A percentile compares a stretch with the other conserved stretches of the same genome.
phyloP scores from a whole-genome alignment of 2,888 invertebrate genomes.

The Cantharis flavilabris region DNA sequence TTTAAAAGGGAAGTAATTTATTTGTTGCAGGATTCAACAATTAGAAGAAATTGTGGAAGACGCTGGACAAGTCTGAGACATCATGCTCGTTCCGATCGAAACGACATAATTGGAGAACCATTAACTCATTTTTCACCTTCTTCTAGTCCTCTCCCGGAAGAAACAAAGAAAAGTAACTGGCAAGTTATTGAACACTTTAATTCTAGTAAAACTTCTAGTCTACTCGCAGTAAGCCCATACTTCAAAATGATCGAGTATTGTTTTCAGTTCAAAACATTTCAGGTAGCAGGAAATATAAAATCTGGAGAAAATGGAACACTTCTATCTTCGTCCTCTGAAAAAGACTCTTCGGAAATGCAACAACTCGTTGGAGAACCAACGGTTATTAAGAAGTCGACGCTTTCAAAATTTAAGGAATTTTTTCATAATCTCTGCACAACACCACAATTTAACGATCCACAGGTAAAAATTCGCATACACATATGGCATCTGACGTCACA shows the following conservation, averaged over 20 bases:
- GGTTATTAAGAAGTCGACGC: conserved; percentile 37
- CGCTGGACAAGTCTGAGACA: conserved; percentile 61
- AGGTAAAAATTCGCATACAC: conserved; percentile 59
- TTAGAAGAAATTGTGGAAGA: conserved; percentile 50
- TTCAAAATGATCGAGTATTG: background rate
- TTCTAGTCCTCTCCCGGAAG: conserved; percentile 60
- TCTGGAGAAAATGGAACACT: conserved; percentile 49
- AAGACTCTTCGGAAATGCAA: conserved; percentile 50
- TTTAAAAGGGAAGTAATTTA: background rate
- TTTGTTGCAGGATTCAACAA: conserved; percentile 46
- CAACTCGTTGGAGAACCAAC: conserved; percentile 42
- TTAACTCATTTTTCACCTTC: conserved; percentile 57
- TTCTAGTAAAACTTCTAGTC: conserved; percentile 64
- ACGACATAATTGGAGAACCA: conserved; percentile 41
- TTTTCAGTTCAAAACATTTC: background rate
- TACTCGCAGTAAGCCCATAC: conserved; percentile 62
- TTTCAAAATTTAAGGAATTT: conserved; percentile 19
- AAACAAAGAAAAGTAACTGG: conserved; percentile 84
- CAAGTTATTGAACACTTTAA: conserved; percentile 87
- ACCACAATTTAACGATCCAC: conserved; percentile 79
- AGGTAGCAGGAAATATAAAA: conserved; percentile 49
- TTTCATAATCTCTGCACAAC: conserved; percentile 65
- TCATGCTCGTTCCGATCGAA: conserved; percentile 52
- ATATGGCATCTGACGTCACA: too few relatives aligned
- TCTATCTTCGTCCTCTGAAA: conserved; percentile 49